Conservation (phyloP, 2,797 vertebrate genomes). For the Geotrypetes seraphini region DNA sequence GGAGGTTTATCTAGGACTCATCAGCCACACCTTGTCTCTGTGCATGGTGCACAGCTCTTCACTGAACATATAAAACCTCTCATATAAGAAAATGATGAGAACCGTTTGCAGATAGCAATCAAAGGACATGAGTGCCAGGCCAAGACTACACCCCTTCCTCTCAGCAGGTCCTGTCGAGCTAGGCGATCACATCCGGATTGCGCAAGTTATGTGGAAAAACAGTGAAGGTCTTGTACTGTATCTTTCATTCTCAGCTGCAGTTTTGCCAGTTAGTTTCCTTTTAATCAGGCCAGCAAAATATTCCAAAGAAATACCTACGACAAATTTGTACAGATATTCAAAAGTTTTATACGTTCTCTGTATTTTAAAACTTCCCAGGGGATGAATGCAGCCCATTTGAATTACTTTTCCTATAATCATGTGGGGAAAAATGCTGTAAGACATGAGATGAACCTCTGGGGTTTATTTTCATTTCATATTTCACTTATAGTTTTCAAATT, state of each 20-base stretch:
- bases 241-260: not conserved
- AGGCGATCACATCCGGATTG: constrained; percentile 24
- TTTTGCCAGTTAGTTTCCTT: not conserved
- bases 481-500: too few relatives aligned
- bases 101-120: constrained; percentile 1
- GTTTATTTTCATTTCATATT: too few relatives aligned
- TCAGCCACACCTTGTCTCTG: constrained; percentile 59
- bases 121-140: constrained; percentile 23
- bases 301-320: not conserved
- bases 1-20: constrained; percentile 44
- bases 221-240: constrained; percentile 3
- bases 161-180: not conserved
- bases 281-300: not conserved
- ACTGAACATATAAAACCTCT: constrained; percentile 41
- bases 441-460: too few relatives aligned
- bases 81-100: constrained; percentile 18
- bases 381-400: too few relatives aligned
- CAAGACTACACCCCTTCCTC: not conserved
- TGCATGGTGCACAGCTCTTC: constrained; percentile 21
- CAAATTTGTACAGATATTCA: not conserved
- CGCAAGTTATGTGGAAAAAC: not conserved
- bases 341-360: too few relatives aligned
- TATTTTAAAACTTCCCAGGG: too few relatives aligned
- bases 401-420: too few relatives aligned
- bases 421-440: too few relatives aligned